These are phyloP conservation scores for Hydrolagus affinis DNA, from an alignment of 2,113 vertebrate genomes.

Conservation along the genomic window DNA sequence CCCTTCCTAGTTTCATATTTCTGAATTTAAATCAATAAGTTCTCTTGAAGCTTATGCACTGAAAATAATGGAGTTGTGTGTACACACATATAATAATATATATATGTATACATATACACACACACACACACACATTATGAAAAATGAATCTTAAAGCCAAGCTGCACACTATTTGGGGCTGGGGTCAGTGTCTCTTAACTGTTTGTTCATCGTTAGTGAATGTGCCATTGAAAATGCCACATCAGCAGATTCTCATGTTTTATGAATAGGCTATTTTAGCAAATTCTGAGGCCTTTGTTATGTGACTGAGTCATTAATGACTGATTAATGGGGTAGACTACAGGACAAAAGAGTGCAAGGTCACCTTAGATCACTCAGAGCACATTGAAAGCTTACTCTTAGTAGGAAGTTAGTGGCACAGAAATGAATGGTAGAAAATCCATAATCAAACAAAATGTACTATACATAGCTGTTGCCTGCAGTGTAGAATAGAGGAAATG, in stretches of 20 bases:
- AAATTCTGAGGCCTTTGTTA: conserved; percentile 22
- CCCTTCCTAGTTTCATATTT: background rate
- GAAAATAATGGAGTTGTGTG: too few relatives aligned
- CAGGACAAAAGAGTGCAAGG: conserved; percentile 25
- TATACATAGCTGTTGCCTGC: background rate
- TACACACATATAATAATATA: too few relatives aligned
- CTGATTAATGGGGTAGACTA: conserved; percentile 27
- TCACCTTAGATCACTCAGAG: conserved; percentile 26
- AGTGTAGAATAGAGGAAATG: background rate
- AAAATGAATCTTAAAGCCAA: background rate
- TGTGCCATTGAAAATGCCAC: conserved; percentile 9
- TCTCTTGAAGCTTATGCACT: background rate
- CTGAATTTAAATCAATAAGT: background rate
- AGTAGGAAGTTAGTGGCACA: background rate
- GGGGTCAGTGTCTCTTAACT: background rate
- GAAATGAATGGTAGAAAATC: conserved; percentile 24
- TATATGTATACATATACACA: too few relatives aligned
- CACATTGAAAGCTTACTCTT: conserved; percentile 21
- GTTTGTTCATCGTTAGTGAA: background rate
- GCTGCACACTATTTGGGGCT: background rate
- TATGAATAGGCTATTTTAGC: conserved; percentile 28
- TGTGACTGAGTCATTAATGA: conserved; percentile 22
- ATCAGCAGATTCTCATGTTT: conserved; percentile 22
- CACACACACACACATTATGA: too few relatives aligned
- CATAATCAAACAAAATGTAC: conserved; percentile 1